Percentiles rank a stretch among this genome's conserved stretches.
Evolutionary conservation across 1,140 invertebrate genomes (phyloP).

Genomic region (Heterodera schachtii): DNA sequence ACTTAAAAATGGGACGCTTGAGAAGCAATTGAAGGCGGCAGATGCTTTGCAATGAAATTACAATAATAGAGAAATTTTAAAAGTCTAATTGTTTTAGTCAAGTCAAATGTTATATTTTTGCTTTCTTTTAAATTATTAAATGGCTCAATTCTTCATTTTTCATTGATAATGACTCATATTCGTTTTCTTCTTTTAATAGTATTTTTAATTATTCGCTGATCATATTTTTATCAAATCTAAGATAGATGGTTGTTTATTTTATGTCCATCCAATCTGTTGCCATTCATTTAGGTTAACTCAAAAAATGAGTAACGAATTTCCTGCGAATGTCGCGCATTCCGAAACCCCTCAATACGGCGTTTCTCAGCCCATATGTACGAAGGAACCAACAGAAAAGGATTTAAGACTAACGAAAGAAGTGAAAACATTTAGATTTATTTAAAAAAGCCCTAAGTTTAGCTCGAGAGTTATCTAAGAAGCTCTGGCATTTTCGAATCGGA

Average conservation of each 20-base stretch:
- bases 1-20: constrained; percentile 29
- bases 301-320: background rate
- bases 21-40: constrained; percentile 36
- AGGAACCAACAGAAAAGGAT: constrained; percentile 48
- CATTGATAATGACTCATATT: too few species aligned
- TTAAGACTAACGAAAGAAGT: constrained; percentile 47
- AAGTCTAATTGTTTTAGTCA: too few species aligned
- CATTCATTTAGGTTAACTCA: background rate
- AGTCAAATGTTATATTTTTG: too few species aligned
- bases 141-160: too few species aligned
- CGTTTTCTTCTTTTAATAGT: too few species aligned
- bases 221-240: too few species aligned
- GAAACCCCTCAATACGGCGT: constrained; percentile 53
- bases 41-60: constrained; percentile 31
- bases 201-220: too few species aligned
- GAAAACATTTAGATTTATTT: constrained; percentile 15
- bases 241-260: too few species aligned
- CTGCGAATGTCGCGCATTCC: background rate
- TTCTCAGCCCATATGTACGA: constrained; percentile 57
- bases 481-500: constrained; percentile 57
- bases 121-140: too few species aligned
- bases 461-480: constrained; percentile 42
- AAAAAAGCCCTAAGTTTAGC: constrained; percentile 42
- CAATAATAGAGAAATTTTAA: background rate
- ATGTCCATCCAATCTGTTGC: too few species aligned